Evolutionary conservation across 2,113 vertebrate species (phyloP).

Genomic region (Mesembrinibis cayennensis): DNA sequence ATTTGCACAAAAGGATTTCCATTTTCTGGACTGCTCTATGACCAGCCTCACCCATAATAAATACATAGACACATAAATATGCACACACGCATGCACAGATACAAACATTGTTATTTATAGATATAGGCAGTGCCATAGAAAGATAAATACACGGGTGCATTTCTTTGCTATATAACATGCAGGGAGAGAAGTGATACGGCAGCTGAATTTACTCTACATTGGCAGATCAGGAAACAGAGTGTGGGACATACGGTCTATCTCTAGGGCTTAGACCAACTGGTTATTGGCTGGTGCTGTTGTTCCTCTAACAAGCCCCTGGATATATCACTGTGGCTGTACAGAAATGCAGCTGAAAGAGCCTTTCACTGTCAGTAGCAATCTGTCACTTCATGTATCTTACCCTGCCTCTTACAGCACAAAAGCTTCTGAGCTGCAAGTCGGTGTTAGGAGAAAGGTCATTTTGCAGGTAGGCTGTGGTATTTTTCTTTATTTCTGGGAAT

Average conservation of each 20-base stretch:
- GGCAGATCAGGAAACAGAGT: background rate
- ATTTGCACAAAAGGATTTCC: conserved; percentile 21
- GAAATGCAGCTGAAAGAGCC: conserved; percentile 53
- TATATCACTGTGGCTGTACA: conserved; percentile 34
- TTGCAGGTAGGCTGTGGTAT: conserved; percentile 15
- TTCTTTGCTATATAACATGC: background rate
- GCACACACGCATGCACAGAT: background rate
- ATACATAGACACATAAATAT: background rate
- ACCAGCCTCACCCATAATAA: background rate
- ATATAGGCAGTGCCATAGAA: background rate
- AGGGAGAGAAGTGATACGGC: background rate
- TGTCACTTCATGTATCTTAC: conserved; percentile 14
- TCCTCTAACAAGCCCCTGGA: conserved; percentile 61
- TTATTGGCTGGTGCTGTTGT: conserved; percentile 52
- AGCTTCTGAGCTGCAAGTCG: background rate
- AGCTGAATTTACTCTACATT: conserved; percentile 10
- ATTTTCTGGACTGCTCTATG: background rate
- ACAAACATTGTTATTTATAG: conserved; percentile 30
- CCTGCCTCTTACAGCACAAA: conserved; percentile 2
- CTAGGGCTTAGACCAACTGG: conserved; percentile 44
- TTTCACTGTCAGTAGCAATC: conserved; percentile 48
- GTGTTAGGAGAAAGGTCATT: conserved; percentile 16
- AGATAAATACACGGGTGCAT: background rate
- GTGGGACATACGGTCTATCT: conserved; percentile 46
- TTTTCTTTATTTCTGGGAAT: background rate